Percentiles rank a stretch among this genome's conserved stretches.
phyloP scores from a whole-genome alignment of 2,797 vertebrate genomes.

The Sebastes diaconus region DNA sequence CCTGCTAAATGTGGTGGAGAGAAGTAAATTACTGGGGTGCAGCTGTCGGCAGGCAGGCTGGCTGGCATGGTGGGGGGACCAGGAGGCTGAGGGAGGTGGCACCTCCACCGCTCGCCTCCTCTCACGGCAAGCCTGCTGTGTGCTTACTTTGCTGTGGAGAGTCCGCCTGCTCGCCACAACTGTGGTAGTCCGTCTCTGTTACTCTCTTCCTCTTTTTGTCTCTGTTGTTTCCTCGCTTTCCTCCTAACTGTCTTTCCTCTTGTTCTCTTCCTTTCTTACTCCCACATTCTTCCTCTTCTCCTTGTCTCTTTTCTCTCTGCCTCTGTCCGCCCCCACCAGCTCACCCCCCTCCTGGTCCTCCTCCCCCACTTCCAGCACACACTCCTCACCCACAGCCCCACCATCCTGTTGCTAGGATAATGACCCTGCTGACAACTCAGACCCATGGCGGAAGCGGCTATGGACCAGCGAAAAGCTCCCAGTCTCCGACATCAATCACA shows the following conservation, averaged over 20 bases:
- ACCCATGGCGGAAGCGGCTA: constrained; percentile 72
- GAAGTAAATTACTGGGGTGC: constrained; percentile 92
- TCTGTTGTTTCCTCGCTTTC: constrained; percentile 27
- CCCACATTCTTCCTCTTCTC: constrained; percentile 27
- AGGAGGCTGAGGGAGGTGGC: constrained; percentile 82
- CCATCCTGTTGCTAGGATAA: constrained; percentile 70
- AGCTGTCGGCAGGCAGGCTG: constrained; percentile 88
- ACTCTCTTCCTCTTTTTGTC: constrained; percentile 18
- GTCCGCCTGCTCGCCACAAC: constrained; percentile 88
- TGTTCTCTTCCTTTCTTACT: constrained; percentile 28
- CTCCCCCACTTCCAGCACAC: constrained; percentile 56
- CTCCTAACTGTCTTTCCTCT: constrained; percentile 6
- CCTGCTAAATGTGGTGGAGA: constrained; percentile 95
- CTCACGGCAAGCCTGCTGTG: constrained; percentile 88
- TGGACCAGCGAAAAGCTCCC: constrained; percentile 68
- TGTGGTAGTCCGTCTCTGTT: constrained; percentile 68
- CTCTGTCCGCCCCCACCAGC: constrained; percentile 21
- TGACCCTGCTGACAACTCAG: constrained; percentile 74
- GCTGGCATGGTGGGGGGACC: constrained; percentile 62
- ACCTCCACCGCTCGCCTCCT: constrained; percentile 86
- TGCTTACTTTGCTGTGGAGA: constrained; percentile 95
- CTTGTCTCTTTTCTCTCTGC: constrained; percentile 24
- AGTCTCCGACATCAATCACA: constrained; percentile 79
- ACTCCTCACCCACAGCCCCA: constrained; percentile 41
- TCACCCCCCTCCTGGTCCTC: background rate